Evolutionary conservation across 2,113 vertebrate genomes (phyloP).

Genomic region (Oreochromis spilurus): DNA sequence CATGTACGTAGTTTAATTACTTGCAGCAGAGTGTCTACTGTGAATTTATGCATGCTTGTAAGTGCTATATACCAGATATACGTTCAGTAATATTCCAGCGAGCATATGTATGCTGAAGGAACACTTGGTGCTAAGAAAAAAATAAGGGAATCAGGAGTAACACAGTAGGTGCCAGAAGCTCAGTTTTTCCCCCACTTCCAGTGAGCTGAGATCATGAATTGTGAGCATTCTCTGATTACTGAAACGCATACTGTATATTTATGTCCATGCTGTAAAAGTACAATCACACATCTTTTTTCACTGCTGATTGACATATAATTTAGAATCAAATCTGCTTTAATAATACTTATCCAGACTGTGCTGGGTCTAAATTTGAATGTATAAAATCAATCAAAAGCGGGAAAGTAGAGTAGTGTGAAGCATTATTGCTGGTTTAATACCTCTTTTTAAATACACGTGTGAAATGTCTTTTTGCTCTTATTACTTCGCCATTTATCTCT

Average conservation of each 20-base stretch:
- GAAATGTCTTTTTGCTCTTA: conserved; percentile 25
- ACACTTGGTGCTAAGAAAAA: neutral
- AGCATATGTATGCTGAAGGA: neutral
- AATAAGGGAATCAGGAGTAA: neutral
- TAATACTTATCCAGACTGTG: neutral
- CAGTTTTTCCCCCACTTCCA: neutral
- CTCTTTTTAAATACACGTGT: neutral
- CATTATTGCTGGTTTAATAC: neutral
- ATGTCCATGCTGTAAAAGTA: neutral
- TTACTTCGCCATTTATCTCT: conserved; percentile 36
- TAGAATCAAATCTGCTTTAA: neutral
- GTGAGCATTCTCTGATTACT: neutral
- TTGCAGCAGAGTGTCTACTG: neutral
- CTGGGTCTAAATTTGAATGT: neutral
- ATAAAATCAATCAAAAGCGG: neutral
- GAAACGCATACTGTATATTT: neutral
- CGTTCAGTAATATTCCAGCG: neutral
- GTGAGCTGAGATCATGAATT: neutral
- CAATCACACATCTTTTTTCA: neutral
- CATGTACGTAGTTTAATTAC: neutral
- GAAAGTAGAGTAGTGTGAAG: neutral
- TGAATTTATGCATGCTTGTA: neutral
- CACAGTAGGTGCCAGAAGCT: neutral
- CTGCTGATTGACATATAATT: neutral
- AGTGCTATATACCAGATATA: neutral